A percentile compares a stretch with the other conserved stretches of the same genome.
Evolutionary conservation across 2,888 invertebrate species (phyloP).

Genomic region (Pycnomerus fuliginosus): DNA sequence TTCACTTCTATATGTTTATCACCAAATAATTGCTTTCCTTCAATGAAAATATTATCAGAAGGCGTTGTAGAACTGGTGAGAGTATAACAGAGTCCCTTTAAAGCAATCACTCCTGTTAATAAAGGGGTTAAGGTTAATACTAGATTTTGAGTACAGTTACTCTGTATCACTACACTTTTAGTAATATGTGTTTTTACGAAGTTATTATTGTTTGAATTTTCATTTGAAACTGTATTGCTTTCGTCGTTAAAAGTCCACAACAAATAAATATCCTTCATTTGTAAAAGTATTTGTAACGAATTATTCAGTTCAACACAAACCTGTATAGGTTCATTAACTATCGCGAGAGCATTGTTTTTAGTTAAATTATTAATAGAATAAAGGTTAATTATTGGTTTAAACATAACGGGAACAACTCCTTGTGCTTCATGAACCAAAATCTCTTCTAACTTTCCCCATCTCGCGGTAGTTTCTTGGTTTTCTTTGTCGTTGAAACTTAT

Average conservation of each 20-base stretch:
- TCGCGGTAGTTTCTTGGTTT: slow-evolving; percentile 39
- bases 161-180: slow-evolving; percentile 59
- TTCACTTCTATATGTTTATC: slow-evolving; percentile 60
- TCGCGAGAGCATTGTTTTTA: slow-evolving; percentile 65
- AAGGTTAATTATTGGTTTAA: slow-evolving; percentile 75
- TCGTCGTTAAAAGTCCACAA: slow-evolving; percentile 67
- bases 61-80: slow-evolving; percentile 40
- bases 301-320: slow-evolving; percentile 75
- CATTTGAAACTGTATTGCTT: slow-evolving; percentile 46
- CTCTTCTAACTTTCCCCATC: slow-evolving; percentile 78
- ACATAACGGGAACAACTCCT: slow-evolving; percentile 70
- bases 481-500: slow-evolving; percentile 47
- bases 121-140: slow-evolving; percentile 73
- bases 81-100: slow-evolving; percentile 65
- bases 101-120: slow-evolving; percentile 68
- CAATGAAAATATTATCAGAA: slow-evolving; percentile 54
- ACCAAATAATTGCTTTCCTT: slow-evolving; percentile 61
- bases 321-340: slow-evolving; percentile 80
- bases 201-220: slow-evolving; percentile 47
- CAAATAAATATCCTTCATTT: slow-evolving; percentile 68
- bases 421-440: slow-evolving; percentile 70
- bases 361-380: slow-evolving; percentile 69
- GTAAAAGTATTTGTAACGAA: slow-evolving; percentile 70
- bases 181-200: slow-evolving; percentile 61
- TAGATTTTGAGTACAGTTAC: slow-evolving; percentile 62